Conservation (phyloP, 92 coral and sea anemone genomes). For the Epizoanthus fatuus region DNA sequence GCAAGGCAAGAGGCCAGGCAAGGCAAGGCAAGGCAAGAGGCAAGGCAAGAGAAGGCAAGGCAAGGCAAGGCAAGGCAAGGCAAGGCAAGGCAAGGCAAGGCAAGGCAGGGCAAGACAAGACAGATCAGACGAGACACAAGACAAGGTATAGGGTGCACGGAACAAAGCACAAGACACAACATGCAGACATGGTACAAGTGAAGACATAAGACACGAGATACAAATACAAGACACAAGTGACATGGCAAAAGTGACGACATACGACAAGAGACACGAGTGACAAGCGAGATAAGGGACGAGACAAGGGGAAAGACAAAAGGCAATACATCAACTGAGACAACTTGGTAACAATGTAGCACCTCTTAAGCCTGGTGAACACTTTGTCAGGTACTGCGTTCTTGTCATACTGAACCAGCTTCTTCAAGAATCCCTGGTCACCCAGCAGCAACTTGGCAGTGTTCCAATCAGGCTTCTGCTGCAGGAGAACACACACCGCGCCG, state of each 20-base stretch:
- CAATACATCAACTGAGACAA: not conserved
- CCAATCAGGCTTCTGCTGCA: constrained; percentile 99
- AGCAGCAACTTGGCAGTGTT: constrained; percentile 89
- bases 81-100: not conserved
- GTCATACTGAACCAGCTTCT: constrained; percentile 90
- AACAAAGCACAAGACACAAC: too few relatives aligned
- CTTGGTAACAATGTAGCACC: constrained; percentile 1
- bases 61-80: not conserved
- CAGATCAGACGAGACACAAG: too few relatives aligned
- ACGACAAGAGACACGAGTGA: too few relatives aligned
- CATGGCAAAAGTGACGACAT: too few relatives aligned
- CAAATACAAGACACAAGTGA: too few relatives aligned
- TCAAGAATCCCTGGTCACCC: constrained; percentile 91
- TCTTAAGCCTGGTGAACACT: constrained; percentile 87
- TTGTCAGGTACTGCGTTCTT: constrained; percentile 89
- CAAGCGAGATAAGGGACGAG: not conserved
- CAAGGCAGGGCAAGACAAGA: not conserved
- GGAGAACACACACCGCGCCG: constrained; percentile 92
- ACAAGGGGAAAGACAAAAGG: not conserved
- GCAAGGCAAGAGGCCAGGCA: not conserved
- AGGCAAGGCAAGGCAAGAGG: not conserved
- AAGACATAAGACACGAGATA: too few relatives aligned
- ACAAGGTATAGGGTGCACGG: too few relatives aligned
- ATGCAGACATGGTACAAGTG: too few relatives aligned
- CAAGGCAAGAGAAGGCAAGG: not conserved